Evolutionary conservation across 1,140 invertebrate species (phyloP), one percentile per base, ranked within the genome.

Genomic region (Pygmarrhopalites habei): DNA sequence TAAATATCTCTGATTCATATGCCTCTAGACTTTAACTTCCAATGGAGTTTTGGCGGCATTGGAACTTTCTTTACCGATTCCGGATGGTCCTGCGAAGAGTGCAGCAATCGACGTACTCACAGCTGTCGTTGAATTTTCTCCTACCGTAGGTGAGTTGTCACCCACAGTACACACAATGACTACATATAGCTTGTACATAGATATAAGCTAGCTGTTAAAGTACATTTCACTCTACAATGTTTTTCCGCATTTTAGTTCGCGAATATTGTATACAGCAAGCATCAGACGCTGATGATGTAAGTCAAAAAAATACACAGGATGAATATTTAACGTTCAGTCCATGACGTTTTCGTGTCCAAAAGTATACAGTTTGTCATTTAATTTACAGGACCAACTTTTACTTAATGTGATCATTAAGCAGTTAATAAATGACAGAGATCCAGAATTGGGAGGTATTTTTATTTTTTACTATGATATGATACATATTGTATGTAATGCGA

Each of bases 381-480:
- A 49, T 49, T 67, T 81, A 64, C 76, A 92, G 85, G 91, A 97
- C 73, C 89, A 95, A 73, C 86, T 97, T 79, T 79, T 99, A 60
- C 81, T 99, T 61, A 99, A 99, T 77, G 90, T 98, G 75, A 89
- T 98, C 67, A 95, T 99, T 75, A 90, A 95, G 78, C 94, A 98
- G 82, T 93, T 99, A 81, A 83, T 92, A 39, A 85, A 84, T 67
- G 88, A 91, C 76, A 84, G 81, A 51, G 85, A 92, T 77, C 84
- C 86, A 64, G 96, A 99, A 79, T 78, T 98, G 60, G 95, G 95
- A 47, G 92, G n/a, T n/a, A n/a, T n/a, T n/a, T n/a, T n/a, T n/a
- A n/a, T n/a, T n/a, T n/a, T n/a, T n/a, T n/a, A 94, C 71, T n/a
- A n/a, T n/a, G n/a, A n/a, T n/a, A n/a, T n/a, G n/a, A n/a, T n/a